Base-by-base conservation (phyloP, 2,113 vertebrate genomes). In the Benitochromis conjunctus region DNA sequence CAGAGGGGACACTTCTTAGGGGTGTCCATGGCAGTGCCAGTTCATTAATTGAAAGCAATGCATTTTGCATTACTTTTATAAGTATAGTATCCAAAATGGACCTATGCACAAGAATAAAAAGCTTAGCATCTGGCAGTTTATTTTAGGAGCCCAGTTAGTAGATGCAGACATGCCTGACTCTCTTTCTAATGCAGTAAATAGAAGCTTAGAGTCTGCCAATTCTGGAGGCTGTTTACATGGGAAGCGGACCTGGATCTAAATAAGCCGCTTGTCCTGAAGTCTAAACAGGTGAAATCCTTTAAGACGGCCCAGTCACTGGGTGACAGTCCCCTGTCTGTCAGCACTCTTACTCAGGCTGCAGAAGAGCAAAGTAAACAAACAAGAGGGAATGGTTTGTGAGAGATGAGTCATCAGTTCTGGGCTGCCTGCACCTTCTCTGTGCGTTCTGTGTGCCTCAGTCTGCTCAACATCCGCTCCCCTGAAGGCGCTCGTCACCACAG, bases 361-460 rank as follows among this genome's bases (percentile, higher is more conserved):
- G 92, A 79, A 10, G 54, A 85, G 81, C 9, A 36, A 66, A 82
- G 91, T 91, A 93, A 94, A 93, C 91, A 95, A 89, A 91, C 89
- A 79, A 16, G 81, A 92, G 91, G 87, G 92, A 94, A 90, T 86
- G 86, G 88, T 54, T 82, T 90, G 90, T 84, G 89, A 81, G 80
- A 46, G 91, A 94, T 96, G 96, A 96, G 88, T 96, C 95, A 96
- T 95, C 94, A 92, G 60, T 93, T 94, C 86, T 93, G 80, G 80
- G 86, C 86, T 80, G 14, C 66, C 69, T 43, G 79, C 14, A 60
- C 41, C 43, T 34, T 83, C 46, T 79, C 48, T 86, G 66, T 82
- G 58, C n/a, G 9, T 41, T 79, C 77, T 82, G 64, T 51, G 5
- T 83, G 86, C 83, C 89, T 88, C 86, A 89, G 94, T 95, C 94